Base-by-base conservation (phyloP, 2,113 vertebrate genomes). In the Perca fluviatilis region DNA sequence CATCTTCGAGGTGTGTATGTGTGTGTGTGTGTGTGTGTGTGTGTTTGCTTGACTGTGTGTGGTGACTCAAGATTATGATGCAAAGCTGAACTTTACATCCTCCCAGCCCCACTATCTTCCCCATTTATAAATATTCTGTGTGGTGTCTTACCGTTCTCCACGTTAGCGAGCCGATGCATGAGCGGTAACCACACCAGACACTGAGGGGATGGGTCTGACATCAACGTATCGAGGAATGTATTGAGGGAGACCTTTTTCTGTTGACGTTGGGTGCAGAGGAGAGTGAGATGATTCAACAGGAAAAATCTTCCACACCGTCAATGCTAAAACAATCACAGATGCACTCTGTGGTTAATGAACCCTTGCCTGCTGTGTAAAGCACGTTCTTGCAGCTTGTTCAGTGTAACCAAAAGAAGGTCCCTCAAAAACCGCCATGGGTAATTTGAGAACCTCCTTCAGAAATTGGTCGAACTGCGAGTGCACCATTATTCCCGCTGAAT, bases 161-260 rank as follows among this genome's bases (percentile, higher is more conserved):
- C 98, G 80, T 99, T 99, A 81, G 98, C 96, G 88, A 99, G 95
- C 68, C 98, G 96, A 92, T 99, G 98, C 93, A 99, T 97, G 89
- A 99, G 97, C 43, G 97, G 98, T 80, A 99, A 94, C 98, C 98
- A 99, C 90, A 99, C 98, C 90, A 99, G 96, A 96, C 98, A 99
- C 94, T 99, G 98, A 12, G 98, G 97, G 4, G 98, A 97, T 69
- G 97, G 98, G 91, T 99, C 98, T 61, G 97, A 99, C 98, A 99
- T 99, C 88, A 99, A 94, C 1, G 97, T 98, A 93, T 99, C 98
- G 91, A 99, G 96, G 94, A 99, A 99, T 83, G 94, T 95, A 92
- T 99, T 99, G 92, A 99, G 96, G 18, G 97, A 97, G 91, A 99
- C 97, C 90, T 97, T 98, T 95, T 99, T 99, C 98, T 99, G 96